A percentile compares a stretch with the other conserved stretches of the same genome.
These are phyloP conservation scores for Zapus hudsonius DNA, from an alignment of 2,113 vertebrate genomes.

Conservation along the genomic window DNA sequence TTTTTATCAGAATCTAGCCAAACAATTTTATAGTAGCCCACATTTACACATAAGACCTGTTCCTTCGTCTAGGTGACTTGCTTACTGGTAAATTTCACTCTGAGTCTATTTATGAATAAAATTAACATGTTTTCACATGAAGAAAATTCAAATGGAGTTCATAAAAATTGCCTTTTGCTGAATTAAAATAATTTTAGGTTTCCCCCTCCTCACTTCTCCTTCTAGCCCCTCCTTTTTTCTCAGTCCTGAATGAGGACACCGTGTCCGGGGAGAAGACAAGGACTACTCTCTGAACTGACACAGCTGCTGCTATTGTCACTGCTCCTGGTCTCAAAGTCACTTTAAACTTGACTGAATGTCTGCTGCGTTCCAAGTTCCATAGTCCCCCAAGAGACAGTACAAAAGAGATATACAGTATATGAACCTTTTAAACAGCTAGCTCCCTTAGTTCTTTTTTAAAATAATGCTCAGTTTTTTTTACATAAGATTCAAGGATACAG, in stretches of 20 bases:
- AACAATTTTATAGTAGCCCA: constrained; percentile 50
- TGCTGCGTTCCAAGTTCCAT: constrained; percentile 62
- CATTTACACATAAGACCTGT: constrained; percentile 44
- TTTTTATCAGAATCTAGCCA: constrained; percentile 64
- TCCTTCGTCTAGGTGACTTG: constrained; percentile 17
- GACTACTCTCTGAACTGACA: background rate
- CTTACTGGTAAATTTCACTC: constrained; percentile 41
- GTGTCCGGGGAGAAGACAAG: constrained; percentile 36
- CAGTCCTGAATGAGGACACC: constrained; percentile 33
- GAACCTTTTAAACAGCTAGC: constrained; percentile 54
- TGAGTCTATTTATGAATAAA: constrained; percentile 36
- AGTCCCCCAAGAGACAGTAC: background rate
- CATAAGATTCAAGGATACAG: constrained; percentile 4
- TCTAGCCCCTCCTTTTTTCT: constrained; percentile 20
- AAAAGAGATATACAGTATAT: background rate
- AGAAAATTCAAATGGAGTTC: constrained; percentile 43
- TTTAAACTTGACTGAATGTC: constrained; percentile 68
- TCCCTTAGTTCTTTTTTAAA: constrained; percentile 22
- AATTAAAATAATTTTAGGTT: constrained; percentile 47
- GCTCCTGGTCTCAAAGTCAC: constrained; percentile 63
- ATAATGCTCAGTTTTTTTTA: background rate
- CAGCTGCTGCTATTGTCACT: constrained; percentile 46
- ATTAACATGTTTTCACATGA: constrained; percentile 42
- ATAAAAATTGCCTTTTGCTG: constrained; percentile 46
- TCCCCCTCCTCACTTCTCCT: background rate